These are phyloP conservation scores for Lycaon pictus DNA, from an alignment of 2,113 vertebrate species.

Conservation along the genomic window DNA sequence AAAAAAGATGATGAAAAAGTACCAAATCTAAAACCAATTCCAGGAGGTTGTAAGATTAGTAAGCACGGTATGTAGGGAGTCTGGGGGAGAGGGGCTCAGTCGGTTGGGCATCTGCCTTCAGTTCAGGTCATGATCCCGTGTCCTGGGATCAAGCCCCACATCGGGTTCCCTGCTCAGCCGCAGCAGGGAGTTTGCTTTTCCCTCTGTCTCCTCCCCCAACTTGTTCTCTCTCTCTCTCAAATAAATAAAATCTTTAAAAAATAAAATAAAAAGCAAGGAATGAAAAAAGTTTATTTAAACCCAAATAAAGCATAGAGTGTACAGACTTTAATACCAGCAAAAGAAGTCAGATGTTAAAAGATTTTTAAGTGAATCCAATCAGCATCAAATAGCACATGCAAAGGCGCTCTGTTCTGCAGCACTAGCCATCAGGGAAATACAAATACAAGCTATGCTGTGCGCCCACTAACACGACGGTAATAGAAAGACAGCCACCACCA, in stretches of 20 bases:
- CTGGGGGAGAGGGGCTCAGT: too few species aligned
- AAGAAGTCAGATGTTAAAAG: background rate
- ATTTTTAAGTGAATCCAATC: background rate
- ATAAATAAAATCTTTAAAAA: too few species aligned
- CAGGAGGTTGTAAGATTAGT: background rate
- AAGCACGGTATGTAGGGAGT: too few species aligned
- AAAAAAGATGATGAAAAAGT: background rate
- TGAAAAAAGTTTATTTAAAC: background rate
- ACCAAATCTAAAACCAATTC: conserved; percentile 35
- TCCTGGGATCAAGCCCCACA: too few species aligned
- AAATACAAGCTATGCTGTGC: background rate
- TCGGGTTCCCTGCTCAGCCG: too few species aligned
- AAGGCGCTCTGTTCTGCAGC: background rate
- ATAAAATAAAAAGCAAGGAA: background rate
- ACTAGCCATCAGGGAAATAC: background rate
- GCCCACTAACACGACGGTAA: background rate
- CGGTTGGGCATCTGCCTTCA: too few species aligned
- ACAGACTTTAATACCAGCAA: background rate
- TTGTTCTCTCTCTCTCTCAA: too few species aligned
- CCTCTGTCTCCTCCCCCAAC: too few species aligned
- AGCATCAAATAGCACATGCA: background rate
- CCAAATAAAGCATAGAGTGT: background rate
- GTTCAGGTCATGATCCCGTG: too few species aligned
- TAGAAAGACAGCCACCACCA: too few species aligned
- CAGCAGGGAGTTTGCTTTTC: too few species aligned